phyloP scores from a whole-genome alignment of 2,113 vertebrate genomes.

The Reinhardtius hippoglossoides region DNA sequence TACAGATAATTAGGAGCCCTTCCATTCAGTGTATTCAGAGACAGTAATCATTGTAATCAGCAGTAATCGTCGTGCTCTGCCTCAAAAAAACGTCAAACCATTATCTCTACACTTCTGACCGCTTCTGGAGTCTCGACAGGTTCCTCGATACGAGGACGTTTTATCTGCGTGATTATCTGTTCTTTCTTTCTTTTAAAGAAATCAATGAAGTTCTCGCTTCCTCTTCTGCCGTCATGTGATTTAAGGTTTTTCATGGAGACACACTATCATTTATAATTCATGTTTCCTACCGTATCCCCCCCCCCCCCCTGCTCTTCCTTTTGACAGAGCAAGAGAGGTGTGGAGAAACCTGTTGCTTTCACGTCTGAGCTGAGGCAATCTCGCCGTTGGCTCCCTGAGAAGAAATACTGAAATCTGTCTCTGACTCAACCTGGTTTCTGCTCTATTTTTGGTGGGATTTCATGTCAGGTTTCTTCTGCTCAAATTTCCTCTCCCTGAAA shows the following conservation, averaged over 20 bases:
- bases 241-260: neutral
- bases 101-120: slow-evolving; percentile 9
- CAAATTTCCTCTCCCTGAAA: neutral
- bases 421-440: too few species aligned
- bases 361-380: neutral
- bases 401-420: neutral
- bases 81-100: slow-evolving; percentile 6
- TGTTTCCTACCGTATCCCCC: neutral
- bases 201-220: neutral
- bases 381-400: neutral
- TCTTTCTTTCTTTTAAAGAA: too few species aligned
- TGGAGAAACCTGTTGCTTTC: neutral
- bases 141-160: neutral
- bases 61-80: slow-evolving; percentile 7
- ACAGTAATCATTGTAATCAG: slow-evolving; percentile 38
- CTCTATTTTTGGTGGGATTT: neutral
- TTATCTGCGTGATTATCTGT: neutral
- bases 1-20: neutral
- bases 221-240: neutral
- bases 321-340: neutral
- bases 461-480: neutral
- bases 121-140: neutral
- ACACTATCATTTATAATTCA: neutral
- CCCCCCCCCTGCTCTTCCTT: neutral
- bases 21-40: neutral